A percentile compares a stretch with the other conserved stretches of the same genome.
Evolutionary conservation across 2,888 invertebrate species (phyloP).

Genomic region (Salpingus planirostris): DNA sequence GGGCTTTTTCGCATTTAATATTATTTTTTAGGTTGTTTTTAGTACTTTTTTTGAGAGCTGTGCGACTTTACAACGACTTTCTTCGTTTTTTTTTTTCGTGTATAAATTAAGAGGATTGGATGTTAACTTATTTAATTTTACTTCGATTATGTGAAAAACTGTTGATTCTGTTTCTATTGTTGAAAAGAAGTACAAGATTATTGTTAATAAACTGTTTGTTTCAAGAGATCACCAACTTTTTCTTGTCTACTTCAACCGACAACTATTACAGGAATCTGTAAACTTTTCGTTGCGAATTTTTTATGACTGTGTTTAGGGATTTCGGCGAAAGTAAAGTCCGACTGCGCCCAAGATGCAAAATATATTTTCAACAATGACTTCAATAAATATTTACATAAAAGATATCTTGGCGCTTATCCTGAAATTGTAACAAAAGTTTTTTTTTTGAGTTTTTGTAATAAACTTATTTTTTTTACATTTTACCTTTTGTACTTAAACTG

Average conservation of each 20-base stretch:
- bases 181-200: slow-evolving; percentile 15
- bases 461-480: slow-evolving; percentile 32
- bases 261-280: too few relatives aligned
- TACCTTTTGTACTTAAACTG: slow-evolving; percentile 38
- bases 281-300: too few relatives aligned
- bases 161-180: slow-evolving; percentile 14
- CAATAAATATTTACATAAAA: slow-evolving; percentile 30
- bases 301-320: too few relatives aligned
- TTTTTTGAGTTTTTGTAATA: slow-evolving; percentile 30
- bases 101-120: slow-evolving; percentile 5
- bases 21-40: neutral
- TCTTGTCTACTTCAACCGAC: neutral
- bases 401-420: slow-evolving; percentile 37
- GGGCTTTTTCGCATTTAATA: too few relatives aligned
- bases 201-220: slow-evolving; percentile 15
- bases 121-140: slow-evolving; percentile 10
- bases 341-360: slow-evolving; percentile 36
- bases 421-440: slow-evolving; percentile 23
- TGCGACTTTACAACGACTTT: too few relatives aligned
- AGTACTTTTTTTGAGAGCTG: neutral
- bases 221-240: slow-evolving; percentile 6
- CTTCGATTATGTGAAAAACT: slow-evolving; percentile 7
- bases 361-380: slow-evolving; percentile 35
- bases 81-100: too few relatives aligned
- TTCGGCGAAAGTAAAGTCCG: too few relatives aligned